Evolutionary conservation across 2,797 vertebrate species (phyloP).

Genomic region (Arctocebus calabarensis): DNA sequence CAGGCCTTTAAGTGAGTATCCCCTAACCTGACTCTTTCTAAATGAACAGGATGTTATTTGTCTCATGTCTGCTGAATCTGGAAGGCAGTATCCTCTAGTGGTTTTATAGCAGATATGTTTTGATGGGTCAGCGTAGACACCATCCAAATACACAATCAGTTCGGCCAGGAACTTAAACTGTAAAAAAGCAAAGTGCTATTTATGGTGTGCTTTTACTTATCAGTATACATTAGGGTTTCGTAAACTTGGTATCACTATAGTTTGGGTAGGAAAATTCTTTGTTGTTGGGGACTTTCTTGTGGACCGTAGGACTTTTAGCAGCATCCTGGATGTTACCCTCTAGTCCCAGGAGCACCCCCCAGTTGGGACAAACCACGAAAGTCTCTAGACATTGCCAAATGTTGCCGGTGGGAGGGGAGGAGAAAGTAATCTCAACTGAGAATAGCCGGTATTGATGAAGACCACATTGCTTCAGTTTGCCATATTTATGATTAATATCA

Average conservation of each 20-base stretch:
- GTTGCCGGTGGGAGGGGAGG: background rate
- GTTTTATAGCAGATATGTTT: slow-evolving; percentile 61
- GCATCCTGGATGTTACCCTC: background rate
- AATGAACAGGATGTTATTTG: slow-evolving; percentile 56
- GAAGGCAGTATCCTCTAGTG: slow-evolving; percentile 54
- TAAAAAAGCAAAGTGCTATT: background rate
- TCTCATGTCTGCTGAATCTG: slow-evolving; percentile 57
- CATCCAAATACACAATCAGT: background rate
- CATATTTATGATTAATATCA: background rate
- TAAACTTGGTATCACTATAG: background rate
- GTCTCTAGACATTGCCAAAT: background rate
- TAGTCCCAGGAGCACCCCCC: background rate
- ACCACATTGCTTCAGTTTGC: background rate
- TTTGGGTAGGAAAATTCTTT: background rate
- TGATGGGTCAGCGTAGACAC: slow-evolving; percentile 28
- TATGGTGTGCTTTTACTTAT: slow-evolving; percentile 2
- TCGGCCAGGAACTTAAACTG: background rate
- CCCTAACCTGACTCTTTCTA: background rate
- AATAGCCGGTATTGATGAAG: background rate
- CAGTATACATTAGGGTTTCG: background rate
- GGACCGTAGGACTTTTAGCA: background rate
- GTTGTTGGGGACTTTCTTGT: background rate
- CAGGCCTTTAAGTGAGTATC: background rate
- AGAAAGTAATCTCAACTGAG: background rate
- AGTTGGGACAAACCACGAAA: background rate